Conservation (phyloP, 2,113 vertebrate genomes). For the Bujurquina vittata region DNA sequence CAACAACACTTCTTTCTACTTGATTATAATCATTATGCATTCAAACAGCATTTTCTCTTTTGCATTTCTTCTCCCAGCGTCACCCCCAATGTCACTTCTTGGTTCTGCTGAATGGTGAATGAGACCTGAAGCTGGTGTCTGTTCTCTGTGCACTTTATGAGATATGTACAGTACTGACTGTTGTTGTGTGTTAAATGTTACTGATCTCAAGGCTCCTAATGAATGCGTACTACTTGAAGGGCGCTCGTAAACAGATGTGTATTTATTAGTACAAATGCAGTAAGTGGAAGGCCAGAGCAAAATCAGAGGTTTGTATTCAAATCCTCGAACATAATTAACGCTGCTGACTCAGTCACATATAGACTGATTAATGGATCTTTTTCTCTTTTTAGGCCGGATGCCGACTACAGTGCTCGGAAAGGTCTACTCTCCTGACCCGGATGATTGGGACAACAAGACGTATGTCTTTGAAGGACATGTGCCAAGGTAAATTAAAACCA, state of each 20-base stretch:
- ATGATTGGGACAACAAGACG: conserved; percentile 95
- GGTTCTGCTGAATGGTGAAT: not conserved
- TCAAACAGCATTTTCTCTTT: conserved; percentile 9
- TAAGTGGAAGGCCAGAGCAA: not conserved
- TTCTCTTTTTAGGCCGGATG: conserved; percentile 82
- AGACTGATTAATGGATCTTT: not conserved
- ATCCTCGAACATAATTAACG: not conserved
- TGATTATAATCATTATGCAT: conserved; percentile 30
- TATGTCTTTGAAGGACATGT: conserved; percentile 87
- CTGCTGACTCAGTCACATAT: not conserved
- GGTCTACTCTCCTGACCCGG: conserved; percentile 88
- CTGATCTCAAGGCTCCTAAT: not conserved
- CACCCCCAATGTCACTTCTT: not conserved
- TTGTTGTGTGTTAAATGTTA: not conserved
- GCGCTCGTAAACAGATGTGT: not conserved
- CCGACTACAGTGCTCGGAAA: conserved; percentile 86
- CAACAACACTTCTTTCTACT: conserved; percentile 3
- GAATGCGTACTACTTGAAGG: not conserved
- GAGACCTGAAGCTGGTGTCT: not conserved
- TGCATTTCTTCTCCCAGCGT: not conserved
- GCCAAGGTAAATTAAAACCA: conserved; percentile 80
- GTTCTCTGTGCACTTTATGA: not conserved
- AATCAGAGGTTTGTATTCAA: not conserved
- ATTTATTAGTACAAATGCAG: not conserved
- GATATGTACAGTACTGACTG: not conserved